A percentile compares a stretch with the other conserved stretches of the same genome.
Conservation (phyloP, 2,797 vertebrate genomes). For the Adelosebastes latens region DNA sequence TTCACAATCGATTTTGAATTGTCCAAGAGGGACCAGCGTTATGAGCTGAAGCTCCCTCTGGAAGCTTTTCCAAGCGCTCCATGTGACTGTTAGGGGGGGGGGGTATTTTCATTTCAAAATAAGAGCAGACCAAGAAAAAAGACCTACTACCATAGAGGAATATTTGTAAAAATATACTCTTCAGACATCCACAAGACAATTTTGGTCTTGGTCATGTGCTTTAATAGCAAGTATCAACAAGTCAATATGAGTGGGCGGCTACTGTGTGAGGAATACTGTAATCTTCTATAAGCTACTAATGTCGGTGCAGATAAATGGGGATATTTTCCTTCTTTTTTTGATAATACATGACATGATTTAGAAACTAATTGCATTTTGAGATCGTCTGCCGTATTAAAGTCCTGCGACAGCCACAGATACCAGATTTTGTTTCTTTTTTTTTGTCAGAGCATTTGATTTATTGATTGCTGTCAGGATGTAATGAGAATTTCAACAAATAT, state of each 20-base stretch:
- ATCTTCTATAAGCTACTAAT: not conserved
- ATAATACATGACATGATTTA: not conserved
- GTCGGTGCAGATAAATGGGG: not conserved
- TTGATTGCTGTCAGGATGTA: too few species aligned
- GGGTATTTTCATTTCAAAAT: not conserved
- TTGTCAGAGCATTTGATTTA: too few species aligned
- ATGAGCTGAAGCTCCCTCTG: not conserved
- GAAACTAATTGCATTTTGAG: not conserved
- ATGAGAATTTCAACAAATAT: too few species aligned
- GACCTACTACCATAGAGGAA: not conserved
- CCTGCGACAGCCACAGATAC: too few species aligned
- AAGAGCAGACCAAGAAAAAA: not conserved
- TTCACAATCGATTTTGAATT: constrained; percentile 10
- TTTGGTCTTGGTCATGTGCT: not conserved
- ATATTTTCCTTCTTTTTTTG: not conserved
- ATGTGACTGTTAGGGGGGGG: not conserved
- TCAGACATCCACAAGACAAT: not conserved
- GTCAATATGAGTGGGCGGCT: not conserved
- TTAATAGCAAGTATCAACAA: not conserved
- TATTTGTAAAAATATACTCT: not conserved
- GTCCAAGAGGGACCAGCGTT: constrained; percentile 5
- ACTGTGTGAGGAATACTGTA: not conserved
- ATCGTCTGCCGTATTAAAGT: not conserved
- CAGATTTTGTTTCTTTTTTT: too few species aligned
- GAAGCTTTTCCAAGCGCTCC: not conserved